Percentiles rank a stretch among this genome's conserved stretches.
Evolutionary conservation across 2,113 vertebrate species (phyloP).

Genomic region (Bombycilla garrulus): DNA sequence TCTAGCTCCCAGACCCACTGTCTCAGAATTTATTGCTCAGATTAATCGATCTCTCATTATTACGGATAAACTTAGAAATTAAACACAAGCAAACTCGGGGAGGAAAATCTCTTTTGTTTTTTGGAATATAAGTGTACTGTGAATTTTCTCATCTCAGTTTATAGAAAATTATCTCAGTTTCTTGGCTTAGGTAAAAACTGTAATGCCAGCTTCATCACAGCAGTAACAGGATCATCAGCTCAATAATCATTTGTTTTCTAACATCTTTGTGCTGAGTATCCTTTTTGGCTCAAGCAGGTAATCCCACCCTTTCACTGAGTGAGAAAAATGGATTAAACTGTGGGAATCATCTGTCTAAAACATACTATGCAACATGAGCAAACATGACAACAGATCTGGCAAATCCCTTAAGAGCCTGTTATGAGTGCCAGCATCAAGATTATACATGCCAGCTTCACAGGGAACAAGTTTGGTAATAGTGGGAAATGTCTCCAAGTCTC

Average conservation of each 20-base stretch:
- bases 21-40: slow-evolving; percentile 5
- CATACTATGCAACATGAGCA: background rate
- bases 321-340: background rate
- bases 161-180: background rate
- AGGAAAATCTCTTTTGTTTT: background rate
- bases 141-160: slow-evolving; percentile 8
- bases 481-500: background rate
- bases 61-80: background rate
- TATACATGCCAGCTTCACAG: background rate
- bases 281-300: background rate
- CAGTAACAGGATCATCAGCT: background rate
- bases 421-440: background rate
- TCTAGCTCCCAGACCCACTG: background rate
- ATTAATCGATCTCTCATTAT: background rate
- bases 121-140: background rate
- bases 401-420: background rate
- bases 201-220: background rate
- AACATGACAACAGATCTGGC: background rate
- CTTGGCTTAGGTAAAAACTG: background rate
- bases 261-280: background rate
- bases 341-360: background rate
- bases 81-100: background rate
- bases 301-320: background rate
- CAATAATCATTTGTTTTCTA: background rate
- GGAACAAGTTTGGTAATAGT: background rate